These are phyloP conservation scores for Neoaliturus tenellus DNA, from an alignment of 2,888 invertebrate species.

Conservation along the genomic window DNA sequence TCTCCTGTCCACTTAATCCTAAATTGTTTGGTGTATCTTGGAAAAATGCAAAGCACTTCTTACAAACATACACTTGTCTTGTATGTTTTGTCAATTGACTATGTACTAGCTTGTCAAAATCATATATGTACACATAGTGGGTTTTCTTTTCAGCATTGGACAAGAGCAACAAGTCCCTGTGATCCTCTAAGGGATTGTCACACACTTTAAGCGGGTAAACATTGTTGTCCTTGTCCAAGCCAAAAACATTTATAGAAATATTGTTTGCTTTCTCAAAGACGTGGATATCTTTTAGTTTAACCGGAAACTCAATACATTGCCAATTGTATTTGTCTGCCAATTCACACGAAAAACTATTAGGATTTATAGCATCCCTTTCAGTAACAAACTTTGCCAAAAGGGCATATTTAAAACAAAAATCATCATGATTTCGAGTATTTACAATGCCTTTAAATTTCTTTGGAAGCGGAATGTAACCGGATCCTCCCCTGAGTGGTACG, in stretches of 20 bases:
- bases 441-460: conserved; percentile 9
- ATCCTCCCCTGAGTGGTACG: conserved; percentile 7
- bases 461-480: not conserved
- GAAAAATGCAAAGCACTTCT: conserved; percentile 45
- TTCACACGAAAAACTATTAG: conserved; percentile 1
- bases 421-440: not conserved
- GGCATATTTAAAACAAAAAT: not conserved
- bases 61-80: not conserved
- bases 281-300: conserved; percentile 9
- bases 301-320: conserved; percentile 9
- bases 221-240: not conserved
- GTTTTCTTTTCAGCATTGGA: not conserved
- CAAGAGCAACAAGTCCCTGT: not conserved
- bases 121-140: not conserved
- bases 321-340: conserved; percentile 28
- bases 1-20: conserved; percentile 28
- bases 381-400: conserved; percentile 8
- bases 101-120: not conserved
- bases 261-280: not conserved
- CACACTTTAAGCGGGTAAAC: not conserved
- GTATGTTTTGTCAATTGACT: not conserved
- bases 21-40: not conserved
- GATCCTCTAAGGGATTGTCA: not conserved
- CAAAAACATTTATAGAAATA: not conserved
- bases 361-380: not conserved